phyloP scores from a whole-genome alignment of 1,140 invertebrate genomes.

The Melitaea cinxia region DNA sequence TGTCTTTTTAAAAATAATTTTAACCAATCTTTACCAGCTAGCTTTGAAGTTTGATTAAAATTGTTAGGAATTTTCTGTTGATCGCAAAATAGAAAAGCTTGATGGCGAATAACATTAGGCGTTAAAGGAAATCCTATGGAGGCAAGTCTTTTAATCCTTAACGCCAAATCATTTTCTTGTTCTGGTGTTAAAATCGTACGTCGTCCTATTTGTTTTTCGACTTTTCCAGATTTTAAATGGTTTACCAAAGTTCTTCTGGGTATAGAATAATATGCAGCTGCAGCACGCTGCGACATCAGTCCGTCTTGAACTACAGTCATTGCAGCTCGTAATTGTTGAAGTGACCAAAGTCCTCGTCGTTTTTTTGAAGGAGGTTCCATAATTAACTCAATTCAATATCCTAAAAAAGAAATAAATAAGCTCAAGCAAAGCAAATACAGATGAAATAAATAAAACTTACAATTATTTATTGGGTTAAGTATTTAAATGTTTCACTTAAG shows the following conservation, averaged over 20 bases:
- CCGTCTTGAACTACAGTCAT: slow-evolving; percentile 9
- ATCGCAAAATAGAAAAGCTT: slow-evolving; percentile 22
- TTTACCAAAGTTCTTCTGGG: slow-evolving; percentile 19
- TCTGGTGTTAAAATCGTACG: slow-evolving; percentile 6
- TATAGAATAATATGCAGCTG: slow-evolving; percentile 1
- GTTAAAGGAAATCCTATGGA: slow-evolving; percentile 22
- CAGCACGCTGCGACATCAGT: slow-evolving; percentile 3
- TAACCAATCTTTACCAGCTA: slow-evolving; percentile 42
- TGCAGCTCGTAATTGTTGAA: background rate
- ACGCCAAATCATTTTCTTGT: slow-evolving; percentile 18
- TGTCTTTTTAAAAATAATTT: slow-evolving; percentile 40
- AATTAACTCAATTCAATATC: no score
- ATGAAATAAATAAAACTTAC: no score
- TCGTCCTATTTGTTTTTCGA: slow-evolving; percentile 14
- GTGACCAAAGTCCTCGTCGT: slow-evolving; percentile 1
- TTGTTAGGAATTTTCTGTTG: slow-evolving; percentile 10
- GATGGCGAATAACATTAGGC: slow-evolving; percentile 13
- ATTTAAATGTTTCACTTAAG: no score
- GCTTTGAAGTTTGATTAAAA: slow-evolving; percentile 23
- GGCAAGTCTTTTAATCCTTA: slow-evolving; percentile 12
- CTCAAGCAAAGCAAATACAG: no score
- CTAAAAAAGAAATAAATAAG: no score
- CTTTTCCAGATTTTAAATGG: slow-evolving; percentile 15
- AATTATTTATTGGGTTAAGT: no score
- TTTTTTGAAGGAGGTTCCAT: background rate